phyloP scores from a whole-genome alignment of 2,888 invertebrate genomes.

The Poecilobothrus nobilitatus region DNA sequence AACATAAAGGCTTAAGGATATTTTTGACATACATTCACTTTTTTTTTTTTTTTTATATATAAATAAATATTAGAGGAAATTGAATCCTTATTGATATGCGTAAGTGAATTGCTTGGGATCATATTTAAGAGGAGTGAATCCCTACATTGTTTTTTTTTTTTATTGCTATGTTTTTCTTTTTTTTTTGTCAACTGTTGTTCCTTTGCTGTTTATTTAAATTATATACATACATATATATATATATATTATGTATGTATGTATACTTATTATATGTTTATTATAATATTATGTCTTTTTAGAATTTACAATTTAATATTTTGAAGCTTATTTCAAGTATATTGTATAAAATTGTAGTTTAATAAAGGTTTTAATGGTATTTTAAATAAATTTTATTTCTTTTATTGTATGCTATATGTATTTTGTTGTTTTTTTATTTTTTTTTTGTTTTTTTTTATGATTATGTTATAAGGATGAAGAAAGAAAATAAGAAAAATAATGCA shows the following conservation, averaged over 20 bases:
- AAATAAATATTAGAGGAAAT: not conserved
- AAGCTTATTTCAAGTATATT: not conserved
- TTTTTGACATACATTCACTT: not conserved
- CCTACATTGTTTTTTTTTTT: not conserved
- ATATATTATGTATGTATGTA: not conserved
- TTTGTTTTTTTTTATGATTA: too few species aligned
- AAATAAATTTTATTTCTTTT: too few species aligned
- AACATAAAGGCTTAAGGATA: not conserved
- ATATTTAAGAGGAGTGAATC: not conserved
- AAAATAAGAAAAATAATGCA: too few species aligned
- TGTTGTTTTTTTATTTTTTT: too few species aligned
- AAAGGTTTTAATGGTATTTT: too few species aligned
- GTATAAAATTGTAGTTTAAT: too few species aligned
- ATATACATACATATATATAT: not conserved
- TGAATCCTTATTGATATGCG: slow-evolving; percentile 6
- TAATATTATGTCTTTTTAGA: not conserved
- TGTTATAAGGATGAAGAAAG: too few species aligned
- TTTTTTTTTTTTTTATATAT: not conserved
- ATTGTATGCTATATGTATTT: too few species aligned
- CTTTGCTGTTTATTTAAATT: not conserved
- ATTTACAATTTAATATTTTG: not conserved
- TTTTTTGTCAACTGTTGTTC: too few species aligned
- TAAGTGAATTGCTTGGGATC: slow-evolving; percentile 4
- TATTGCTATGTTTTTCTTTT: not conserved
- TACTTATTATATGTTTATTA: not conserved